Conservation (phyloP, 2,888 invertebrate species). For the Diarsia mendica region DNA sequence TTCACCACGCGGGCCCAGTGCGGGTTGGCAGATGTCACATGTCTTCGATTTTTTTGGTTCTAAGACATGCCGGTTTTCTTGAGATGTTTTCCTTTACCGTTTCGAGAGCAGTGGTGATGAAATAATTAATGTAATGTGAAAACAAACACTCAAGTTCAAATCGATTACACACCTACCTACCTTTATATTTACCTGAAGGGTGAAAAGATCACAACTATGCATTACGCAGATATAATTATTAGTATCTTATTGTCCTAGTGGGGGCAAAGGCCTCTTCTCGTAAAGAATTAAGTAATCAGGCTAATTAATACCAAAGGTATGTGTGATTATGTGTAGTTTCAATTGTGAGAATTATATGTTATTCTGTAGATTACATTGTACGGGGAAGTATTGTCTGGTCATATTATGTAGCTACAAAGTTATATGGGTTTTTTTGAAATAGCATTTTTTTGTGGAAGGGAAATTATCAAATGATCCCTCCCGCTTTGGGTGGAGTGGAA, state of each 20-base stretch:
- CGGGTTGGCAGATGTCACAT: too few relatives aligned
- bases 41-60: too few relatives aligned
- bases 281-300: not conserved
- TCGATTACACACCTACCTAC: not conserved
- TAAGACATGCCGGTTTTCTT: too few relatives aligned
- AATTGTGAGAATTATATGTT: not conserved
- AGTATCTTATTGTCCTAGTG: not conserved
- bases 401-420: too few relatives aligned
- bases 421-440: too few relatives aligned
- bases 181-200: not conserved
- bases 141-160: not conserved
- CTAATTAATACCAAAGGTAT: not conserved
- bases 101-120: too few relatives aligned
- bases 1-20: too few relatives aligned
- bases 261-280: not conserved
- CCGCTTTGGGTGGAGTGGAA: too few relatives aligned
- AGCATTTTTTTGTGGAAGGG: too few relatives aligned
- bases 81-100: too few relatives aligned
- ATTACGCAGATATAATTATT: not conserved
- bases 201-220: not conserved
- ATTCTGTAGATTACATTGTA: not conserved
- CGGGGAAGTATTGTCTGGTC: not conserved
- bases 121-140: too few relatives aligned
- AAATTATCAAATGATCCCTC: too few relatives aligned
- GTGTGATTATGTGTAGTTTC: not conserved